Conservation (phyloP, 2,797 vertebrate species). For the Pitangus sulphuratus region DNA sequence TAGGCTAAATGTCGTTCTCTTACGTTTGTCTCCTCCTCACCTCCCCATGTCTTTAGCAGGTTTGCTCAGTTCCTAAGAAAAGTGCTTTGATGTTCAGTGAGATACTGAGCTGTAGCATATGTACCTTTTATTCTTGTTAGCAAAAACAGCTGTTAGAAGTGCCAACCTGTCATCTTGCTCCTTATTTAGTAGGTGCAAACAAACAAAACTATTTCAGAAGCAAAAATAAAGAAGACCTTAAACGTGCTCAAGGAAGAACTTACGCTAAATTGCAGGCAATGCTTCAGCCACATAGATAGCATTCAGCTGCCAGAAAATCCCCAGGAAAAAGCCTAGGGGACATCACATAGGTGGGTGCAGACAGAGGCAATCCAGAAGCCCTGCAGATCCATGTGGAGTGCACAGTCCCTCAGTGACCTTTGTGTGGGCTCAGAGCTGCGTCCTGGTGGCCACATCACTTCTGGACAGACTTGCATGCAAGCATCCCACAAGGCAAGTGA, state of each 20-base stretch:
- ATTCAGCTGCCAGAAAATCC: background rate
- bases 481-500: background rate
- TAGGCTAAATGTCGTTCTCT: background rate
- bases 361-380: background rate
- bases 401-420: background rate
- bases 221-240: conserved; percentile 29
- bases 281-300: background rate
- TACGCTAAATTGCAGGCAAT: background rate
- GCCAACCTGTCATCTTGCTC: conserved; percentile 54
- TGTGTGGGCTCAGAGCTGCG: background rate
- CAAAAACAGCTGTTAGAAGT: conserved; percentile 59
- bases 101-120: conserved; percentile 50
- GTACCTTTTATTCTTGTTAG: conserved; percentile 60
- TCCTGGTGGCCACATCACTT: background rate
- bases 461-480: background rate
- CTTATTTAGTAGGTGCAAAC: conserved; percentile 35
- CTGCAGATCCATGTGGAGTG: background rate
- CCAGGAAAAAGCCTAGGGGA: background rate
- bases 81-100: conserved; percentile 60
- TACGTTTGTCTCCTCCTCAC: background rate
- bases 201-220: conserved; percentile 41
- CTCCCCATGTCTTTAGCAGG: background rate
- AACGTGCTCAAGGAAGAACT: background rate
- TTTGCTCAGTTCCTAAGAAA: conserved; percentile 23
- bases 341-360: background rate